phyloP scores from a whole-genome alignment of 2,888 invertebrate species.

The Stomorhina lunata region DNA sequence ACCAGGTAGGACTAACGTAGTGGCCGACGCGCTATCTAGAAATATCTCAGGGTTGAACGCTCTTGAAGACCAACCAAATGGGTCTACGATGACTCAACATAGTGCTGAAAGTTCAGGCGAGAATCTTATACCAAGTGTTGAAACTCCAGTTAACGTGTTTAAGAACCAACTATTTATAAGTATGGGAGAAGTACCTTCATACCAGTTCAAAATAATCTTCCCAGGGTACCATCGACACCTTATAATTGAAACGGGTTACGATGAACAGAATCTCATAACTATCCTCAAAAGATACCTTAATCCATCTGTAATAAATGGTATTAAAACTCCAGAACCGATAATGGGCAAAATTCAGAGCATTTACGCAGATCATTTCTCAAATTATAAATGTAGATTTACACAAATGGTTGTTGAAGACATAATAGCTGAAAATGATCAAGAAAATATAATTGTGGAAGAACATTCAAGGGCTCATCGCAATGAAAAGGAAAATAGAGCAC shows the following conservation, averaged over 20 bases:
- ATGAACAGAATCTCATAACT: background rate
- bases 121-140: constrained; percentile 46
- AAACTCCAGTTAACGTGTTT: background rate
- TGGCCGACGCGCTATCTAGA: constrained; percentile 31
- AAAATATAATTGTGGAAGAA: background rate
- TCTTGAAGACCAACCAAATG: background rate
- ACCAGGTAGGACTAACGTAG: no score
- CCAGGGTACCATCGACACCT: no score
- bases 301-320: constrained; percentile 8
- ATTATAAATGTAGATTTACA: background rate
- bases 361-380: background rate
- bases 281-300: background rate
- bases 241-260: background rate
- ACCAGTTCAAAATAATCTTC: constrained; percentile 33
- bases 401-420: background rate
- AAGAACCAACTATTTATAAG: constrained; percentile 55
- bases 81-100: constrained; percentile 31
- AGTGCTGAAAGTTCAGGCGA: constrained; percentile 64
- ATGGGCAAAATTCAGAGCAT: background rate
- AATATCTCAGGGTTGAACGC: no score
- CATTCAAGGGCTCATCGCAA: constrained; percentile 11
- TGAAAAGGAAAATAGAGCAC: background rate
- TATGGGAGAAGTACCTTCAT: constrained; percentile 28
- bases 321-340: background rate
- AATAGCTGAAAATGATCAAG: background rate